Evolutionary conservation across 2,797 vertebrate genomes (phyloP), one percentile per base, ranked within the genome.

Genomic region (Carapus acus): DNA sequence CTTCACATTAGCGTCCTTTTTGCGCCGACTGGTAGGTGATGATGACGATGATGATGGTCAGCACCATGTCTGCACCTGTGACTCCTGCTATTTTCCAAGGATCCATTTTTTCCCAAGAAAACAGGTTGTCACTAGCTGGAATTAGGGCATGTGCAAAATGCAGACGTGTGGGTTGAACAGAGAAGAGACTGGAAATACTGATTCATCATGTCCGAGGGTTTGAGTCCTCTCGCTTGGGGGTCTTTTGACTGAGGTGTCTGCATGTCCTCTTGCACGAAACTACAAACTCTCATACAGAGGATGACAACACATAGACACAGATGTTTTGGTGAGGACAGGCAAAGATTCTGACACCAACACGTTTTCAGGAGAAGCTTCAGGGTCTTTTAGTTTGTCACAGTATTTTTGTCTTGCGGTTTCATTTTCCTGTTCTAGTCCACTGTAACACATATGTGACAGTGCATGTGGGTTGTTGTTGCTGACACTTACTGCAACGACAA

Each of bases 11-110:
- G 80, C 74, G 43, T 65, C 74, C 53, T 67, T 84, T 20, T 56
- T 43, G 44, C 65, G 71, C 1, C 70, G 75, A 9, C 49, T 49
- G 23, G 43, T 85, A 90, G 9, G 86, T 87, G 17, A 72, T 37
- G 6, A 55, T 17, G 13, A 88, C 83, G n/a, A 87, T 81, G 17
- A 82, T 33, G 1, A 89, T 31, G 0, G 89, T 90, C 54, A 90
- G 58, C n/a, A 79, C 2, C 43, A 90, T 33, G 43, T 90, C 87
- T 43, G 70, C 81, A 16, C 64, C 23, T 39, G 89, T 50, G 63
- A 89, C 73, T 21, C 74, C 78, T 6, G 75, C 82, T 37, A 89
- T 59, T 5, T 76, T 78, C 17, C 54, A 72, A 1, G 83, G 75
- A 2, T 85, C 81, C 11, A 89, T 80, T 49, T 53, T 83, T 63